Conservation (phyloP, 2,797 vertebrate genomes). For the Hemibagrus guttatus region DNA sequence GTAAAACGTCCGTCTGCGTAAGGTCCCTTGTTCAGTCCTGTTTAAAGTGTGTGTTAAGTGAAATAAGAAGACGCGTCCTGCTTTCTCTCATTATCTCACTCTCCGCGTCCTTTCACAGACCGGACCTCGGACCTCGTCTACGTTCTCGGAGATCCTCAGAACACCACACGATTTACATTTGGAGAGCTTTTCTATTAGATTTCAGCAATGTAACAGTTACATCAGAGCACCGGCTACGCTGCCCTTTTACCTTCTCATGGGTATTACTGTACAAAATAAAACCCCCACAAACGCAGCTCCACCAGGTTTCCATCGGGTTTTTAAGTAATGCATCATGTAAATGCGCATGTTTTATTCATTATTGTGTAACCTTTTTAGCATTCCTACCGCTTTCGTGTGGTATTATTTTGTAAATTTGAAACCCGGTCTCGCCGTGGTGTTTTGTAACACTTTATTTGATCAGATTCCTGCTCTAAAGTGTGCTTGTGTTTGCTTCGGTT, state of each 20-base stretch:
- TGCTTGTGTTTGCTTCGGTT: conserved; percentile 61
- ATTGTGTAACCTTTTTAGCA: conserved; percentile 62
- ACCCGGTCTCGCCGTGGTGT: conserved; percentile 60
- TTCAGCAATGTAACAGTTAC: conserved; percentile 69
- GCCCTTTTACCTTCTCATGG: conserved; percentile 61
- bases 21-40: conserved; percentile 61
- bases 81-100: conserved; percentile 48
- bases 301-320: conserved; percentile 61
- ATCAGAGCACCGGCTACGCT: conserved; percentile 55
- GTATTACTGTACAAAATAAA: conserved; percentile 65
- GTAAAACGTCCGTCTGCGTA: conserved; percentile 68
- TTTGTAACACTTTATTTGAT: conserved; percentile 74
- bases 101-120: conserved; percentile 16
- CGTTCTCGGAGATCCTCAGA: conserved; percentile 46
- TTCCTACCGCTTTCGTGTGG: conserved; percentile 58
- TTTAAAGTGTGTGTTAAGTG: conserved; percentile 70
- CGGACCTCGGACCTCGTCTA: conserved; percentile 45
- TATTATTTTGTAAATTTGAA: conserved; percentile 73
- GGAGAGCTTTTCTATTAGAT: conserved; percentile 80
- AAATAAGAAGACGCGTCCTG: conserved; percentile 64
- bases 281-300: conserved; percentile 59
- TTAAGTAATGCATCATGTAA: conserved; percentile 76
- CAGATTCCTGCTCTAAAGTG: conserved; percentile 55
- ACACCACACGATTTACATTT: conserved; percentile 74
- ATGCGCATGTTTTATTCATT: conserved; percentile 81